Evolutionary conservation across 2,797 vertebrate species (phyloP).

Genomic region (Protonibea diacanthus): DNA sequence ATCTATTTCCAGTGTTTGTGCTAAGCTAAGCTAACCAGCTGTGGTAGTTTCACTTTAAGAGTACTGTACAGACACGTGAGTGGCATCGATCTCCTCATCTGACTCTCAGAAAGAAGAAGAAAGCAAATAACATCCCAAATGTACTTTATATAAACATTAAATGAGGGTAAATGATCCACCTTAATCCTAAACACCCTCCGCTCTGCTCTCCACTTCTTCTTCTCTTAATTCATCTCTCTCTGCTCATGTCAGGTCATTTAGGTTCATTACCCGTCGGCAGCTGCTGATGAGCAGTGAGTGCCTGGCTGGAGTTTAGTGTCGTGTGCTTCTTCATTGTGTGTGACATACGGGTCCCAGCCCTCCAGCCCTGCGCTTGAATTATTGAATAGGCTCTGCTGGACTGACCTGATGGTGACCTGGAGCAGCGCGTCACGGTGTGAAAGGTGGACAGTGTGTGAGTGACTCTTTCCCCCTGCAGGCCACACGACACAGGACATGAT

Average conservation of each 20-base stretch:
- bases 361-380: conserved; percentile 64
- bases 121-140: conserved; percentile 7
- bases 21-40: background rate
- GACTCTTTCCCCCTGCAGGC: conserved; percentile 39
- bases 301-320: conserved; percentile 60
- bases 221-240: conserved; percentile 59
- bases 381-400: conserved; percentile 67
- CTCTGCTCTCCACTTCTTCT: conserved; percentile 17
- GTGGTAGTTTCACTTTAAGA: background rate
- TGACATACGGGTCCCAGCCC: conserved; percentile 60
- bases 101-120: conserved; percentile 11
- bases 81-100: background rate
- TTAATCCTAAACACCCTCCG: conserved; percentile 25
- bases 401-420: conserved; percentile 64
- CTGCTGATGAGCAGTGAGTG: conserved; percentile 63
- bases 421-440: conserved; percentile 27
- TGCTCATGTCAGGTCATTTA: conserved; percentile 69
- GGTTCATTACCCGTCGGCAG: conserved; percentile 60
- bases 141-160: conserved; percentile 17
- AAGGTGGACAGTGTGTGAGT: conserved; percentile 41
- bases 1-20: background rate
- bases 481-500: conserved; percentile 27
- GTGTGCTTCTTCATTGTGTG: conserved; percentile 53
- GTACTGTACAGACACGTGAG: background rate
- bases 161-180: conserved; percentile 8